Base-by-base conservation (phyloP, 2,888 invertebrate species). In the Netelia fuscicornis region DNA sequence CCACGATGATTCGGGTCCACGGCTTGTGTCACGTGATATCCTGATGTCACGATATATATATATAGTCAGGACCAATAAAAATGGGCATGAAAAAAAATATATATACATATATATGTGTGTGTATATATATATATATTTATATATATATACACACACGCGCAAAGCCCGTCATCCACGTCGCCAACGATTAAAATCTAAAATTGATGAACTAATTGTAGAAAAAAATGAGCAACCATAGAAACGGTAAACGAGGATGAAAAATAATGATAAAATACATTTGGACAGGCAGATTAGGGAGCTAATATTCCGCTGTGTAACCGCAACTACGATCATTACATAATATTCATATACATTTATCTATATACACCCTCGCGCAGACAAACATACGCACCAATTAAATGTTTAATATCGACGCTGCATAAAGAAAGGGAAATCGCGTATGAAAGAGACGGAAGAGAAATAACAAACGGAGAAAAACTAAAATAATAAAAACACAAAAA, bases 301-400 rank as follows among this genome's bases (percentile, higher is more conserved):
- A 64, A 74, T 54, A 52, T 77, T 74, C 60, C 68, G 77, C 60
- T 77, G n/a, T 52, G 23, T 62, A 44, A 83, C 42, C 68, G 48
- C 30, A 17, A 67, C 13, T 77, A 81, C 67, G 74, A 78, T 70
- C 71, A 80, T 72, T 65, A 67, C 70, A 81, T 67, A 52, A 77
- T 68, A 60, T 58, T 58, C 17, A 30, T 25, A 76, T 67, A 76
- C 20, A 76, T 54, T 54, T 67, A 13, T 67, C 58, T 52, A 77
- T 20, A 52, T 56, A 77, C 75, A 84, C 70, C 76, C 65, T 60
- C 74, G 58, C 84, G 42, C 78, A 75, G 78, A 67, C 70, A 77
- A 80, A 80, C 72, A 83, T 80, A 72, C 78, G 84, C 84, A 84
- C 77, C 84, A 78, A 84, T 78, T 78, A 67, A 78, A 86, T 71